These are phyloP conservation scores for Pseudeuparius sepicola DNA, from an alignment of 2,888 invertebrate species.

Conservation along the genomic window DNA sequence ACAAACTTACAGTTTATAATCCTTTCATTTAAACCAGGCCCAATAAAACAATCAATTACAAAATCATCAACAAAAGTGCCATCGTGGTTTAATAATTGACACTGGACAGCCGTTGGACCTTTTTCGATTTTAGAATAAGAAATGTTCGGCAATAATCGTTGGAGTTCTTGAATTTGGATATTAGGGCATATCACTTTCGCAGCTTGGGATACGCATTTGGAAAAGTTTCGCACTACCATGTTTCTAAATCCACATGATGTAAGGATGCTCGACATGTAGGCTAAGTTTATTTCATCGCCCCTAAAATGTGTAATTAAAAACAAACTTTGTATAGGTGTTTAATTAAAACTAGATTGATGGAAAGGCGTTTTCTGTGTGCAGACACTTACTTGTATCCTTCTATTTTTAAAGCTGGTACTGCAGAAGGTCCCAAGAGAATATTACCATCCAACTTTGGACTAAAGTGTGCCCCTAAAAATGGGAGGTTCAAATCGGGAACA, in stretches of 20 bases:
- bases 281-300: constrained; percentile 43
- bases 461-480: constrained; percentile 92
- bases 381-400: constrained; percentile 78
- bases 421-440: constrained; percentile 91
- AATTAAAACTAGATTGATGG: constrained; percentile 1
- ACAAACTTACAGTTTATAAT: constrained; percentile 90
- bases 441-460: constrained; percentile 86
- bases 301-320: constrained; percentile 36
- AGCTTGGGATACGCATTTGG: constrained; percentile 72
- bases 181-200: constrained; percentile 29
- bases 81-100: constrained; percentile 76
- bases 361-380: not conserved
- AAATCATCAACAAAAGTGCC: constrained; percentile 91
- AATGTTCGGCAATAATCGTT: constrained; percentile 21
- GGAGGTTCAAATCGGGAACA: constrained; percentile 92
- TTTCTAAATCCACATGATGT: constrained; percentile 66
- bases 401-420: constrained; percentile 80
- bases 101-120: constrained; percentile 87
- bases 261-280: constrained; percentile 58
- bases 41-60: constrained; percentile 72
- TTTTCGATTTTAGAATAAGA: constrained; percentile 18
- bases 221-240: constrained; percentile 64
- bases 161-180: constrained; percentile 39
- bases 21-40: constrained; percentile 56
- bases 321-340: not conserved